These are phyloP conservation scores for Perca schrenkii DNA, from an alignment of 2,113 vertebrate species.

Conservation along the genomic window DNA sequence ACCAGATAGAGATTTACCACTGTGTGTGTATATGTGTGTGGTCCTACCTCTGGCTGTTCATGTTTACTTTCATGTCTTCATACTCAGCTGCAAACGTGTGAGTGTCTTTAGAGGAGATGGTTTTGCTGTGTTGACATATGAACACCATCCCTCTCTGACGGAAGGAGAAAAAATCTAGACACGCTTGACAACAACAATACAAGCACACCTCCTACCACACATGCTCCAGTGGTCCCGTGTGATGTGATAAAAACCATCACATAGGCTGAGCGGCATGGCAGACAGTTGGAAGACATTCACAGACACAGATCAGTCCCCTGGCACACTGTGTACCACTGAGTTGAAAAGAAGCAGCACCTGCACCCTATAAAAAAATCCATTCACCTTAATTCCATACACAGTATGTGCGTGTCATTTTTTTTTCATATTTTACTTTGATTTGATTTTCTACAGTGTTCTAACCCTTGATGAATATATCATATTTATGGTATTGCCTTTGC, in stretches of 20 bases:
- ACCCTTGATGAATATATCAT: not conserved
- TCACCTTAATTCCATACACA: not conserved
- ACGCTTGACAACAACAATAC: constrained; percentile 74
- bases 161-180: constrained; percentile 62
- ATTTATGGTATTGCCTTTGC: not conserved
- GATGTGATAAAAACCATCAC: constrained; percentile 71
- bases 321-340: not conserved
- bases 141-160: constrained; percentile 39
- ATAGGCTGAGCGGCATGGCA: constrained; percentile 43
- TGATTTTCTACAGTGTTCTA: not conserved
- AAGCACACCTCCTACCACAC: constrained; percentile 58
- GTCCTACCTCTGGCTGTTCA: constrained; percentile 24
- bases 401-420: not conserved
- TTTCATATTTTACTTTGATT: constrained; percentile 17
- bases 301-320: constrained; percentile 33
- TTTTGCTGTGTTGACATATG: constrained; percentile 60
- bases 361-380: not conserved
- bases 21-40: not conserved
- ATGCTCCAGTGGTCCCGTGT: constrained; percentile 62
- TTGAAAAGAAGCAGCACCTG: constrained; percentile 27
- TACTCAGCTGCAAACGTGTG: constrained; percentile 40
- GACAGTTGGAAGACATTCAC: constrained; percentile 57
- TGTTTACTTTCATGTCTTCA: constrained; percentile 55
- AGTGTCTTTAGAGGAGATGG: constrained; percentile 39
- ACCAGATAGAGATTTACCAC: not conserved